Evolutionary conservation across 2,113 vertebrate species (phyloP).

Genomic region (Eublepharis macularius): DNA sequence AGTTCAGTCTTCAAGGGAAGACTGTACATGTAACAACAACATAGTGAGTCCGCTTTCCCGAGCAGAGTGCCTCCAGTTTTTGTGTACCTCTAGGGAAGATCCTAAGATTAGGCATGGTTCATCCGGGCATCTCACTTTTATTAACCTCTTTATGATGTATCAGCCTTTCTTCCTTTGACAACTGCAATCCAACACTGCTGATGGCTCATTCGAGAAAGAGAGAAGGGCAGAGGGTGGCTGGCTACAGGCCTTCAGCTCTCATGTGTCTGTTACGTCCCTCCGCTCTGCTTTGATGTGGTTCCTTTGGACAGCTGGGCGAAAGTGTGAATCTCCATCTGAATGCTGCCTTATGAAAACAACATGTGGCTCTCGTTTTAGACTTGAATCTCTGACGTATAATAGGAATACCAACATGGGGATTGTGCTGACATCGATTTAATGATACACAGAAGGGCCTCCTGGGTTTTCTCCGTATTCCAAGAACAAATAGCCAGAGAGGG

Average conservation of each 20-base stretch:
- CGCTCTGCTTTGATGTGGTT: neutral
- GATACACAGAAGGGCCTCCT: neutral
- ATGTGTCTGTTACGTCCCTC: neutral
- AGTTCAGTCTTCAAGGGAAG: too few relatives aligned
- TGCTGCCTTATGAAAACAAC: neutral
- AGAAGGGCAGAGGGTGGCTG: neutral
- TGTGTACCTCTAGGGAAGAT: too few relatives aligned
- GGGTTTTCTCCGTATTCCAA: neutral
- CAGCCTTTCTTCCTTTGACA: neutral
- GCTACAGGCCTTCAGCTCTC: neutral
- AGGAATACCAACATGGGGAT: neutral
- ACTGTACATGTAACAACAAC: too few relatives aligned
- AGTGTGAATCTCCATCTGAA: neutral
- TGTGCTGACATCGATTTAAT: neutral
- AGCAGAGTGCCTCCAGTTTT: too few relatives aligned
- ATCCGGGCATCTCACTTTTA: too few relatives aligned
- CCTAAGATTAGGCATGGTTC: neutral
- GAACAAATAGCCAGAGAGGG: neutral
- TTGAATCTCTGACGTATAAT: neutral
- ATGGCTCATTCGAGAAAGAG: neutral
- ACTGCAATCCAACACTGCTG: neutral
- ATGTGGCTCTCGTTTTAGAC: neutral
- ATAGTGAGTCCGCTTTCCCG: too few relatives aligned
- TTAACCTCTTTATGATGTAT: too few relatives aligned
- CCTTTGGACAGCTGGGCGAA: neutral